These are phyloP conservation scores for Nanorana parkeri DNA, from an alignment of 2,113 vertebrate genomes.

Conservation along the genomic window DNA sequence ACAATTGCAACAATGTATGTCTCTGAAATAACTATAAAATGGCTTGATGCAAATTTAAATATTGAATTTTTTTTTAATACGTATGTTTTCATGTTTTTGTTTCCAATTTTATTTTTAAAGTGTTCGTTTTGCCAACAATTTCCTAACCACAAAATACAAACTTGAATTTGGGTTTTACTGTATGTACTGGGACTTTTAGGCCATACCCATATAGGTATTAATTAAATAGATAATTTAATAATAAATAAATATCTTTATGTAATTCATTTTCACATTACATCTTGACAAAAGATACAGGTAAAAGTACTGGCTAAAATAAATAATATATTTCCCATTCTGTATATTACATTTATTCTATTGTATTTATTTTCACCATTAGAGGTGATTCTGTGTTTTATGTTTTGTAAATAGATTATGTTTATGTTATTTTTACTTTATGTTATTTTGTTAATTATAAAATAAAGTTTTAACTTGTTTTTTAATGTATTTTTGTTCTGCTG, in stretches of 20 bases:
- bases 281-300: conserved; percentile 64
- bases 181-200: neutral
- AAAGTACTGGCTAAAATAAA: conserved; percentile 65
- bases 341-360: conserved; percentile 81
- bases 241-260: conserved; percentile 42
- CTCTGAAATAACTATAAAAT: too few relatives aligned
- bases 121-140: too few relatives aligned
- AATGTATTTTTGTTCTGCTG: conserved; percentile 80
- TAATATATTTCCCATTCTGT: conserved; percentile 75
- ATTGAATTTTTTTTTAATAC: too few relatives aligned
- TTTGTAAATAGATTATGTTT: conserved; percentile 91
- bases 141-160: neutral
- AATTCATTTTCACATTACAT: neutral
- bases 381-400: conserved; percentile 84
- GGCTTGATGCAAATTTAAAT: too few relatives aligned
- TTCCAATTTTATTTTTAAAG: too few relatives aligned
- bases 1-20: too few relatives aligned
- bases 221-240: conserved; percentile 58
- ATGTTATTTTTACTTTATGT: conserved; percentile 88
- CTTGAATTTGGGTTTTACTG: conserved; percentile 13
- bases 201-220: conserved; percentile 62
- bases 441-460: conserved; percentile 91
- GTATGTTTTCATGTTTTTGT: too few relatives aligned
- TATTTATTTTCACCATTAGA: conserved; percentile 84
- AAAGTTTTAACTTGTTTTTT: conserved; percentile 87